Conservation (phyloP, 2,888 invertebrate genomes). For the Eupithecia vulgata region DNA sequence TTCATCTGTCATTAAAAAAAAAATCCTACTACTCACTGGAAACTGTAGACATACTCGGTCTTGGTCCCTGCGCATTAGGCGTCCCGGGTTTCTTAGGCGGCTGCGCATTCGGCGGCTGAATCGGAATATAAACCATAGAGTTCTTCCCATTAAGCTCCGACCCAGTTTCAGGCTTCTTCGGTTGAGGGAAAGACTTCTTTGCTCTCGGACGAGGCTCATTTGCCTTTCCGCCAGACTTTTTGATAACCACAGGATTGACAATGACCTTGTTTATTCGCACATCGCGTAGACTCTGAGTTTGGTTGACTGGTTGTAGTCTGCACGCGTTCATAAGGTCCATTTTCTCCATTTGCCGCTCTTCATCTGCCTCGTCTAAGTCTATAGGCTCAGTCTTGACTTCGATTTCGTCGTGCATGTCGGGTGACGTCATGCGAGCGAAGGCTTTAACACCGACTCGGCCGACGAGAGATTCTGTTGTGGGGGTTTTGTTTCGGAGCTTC, state of each 20-base stretch:
- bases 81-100: conserved; percentile 56
- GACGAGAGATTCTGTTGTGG: conserved; percentile 52
- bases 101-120: conserved; percentile 73
- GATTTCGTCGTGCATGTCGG: conserved; percentile 56
- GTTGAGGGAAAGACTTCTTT: conserved; percentile 74
- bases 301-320: conserved; percentile 67
- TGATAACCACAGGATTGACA: conserved; percentile 48
- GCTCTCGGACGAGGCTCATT: conserved; percentile 61
- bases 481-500: conserved; percentile 53
- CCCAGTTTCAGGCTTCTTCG: conserved; percentile 66
- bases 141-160: conserved; percentile 75
- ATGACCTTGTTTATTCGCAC: conserved; percentile 71
- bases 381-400: conserved; percentile 77
- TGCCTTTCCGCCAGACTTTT: conserved; percentile 45
- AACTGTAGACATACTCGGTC: conserved; percentile 42
- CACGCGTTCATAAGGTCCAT: conserved; percentile 74
- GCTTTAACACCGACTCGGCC: conserved; percentile 75
- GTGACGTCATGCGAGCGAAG: conserved; percentile 75
- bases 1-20: neutral
- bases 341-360: conserved; percentile 63
- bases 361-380: conserved; percentile 70
- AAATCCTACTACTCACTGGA: conserved; percentile 44
- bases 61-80: conserved; percentile 34
- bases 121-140: conserved; percentile 80
- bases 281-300: conserved; percentile 61